Evolutionary conservation across 2,113 vertebrate genomes (phyloP), one percentile per base, ranked within the genome.

Genomic region (Oenanthe oenanthe): DNA sequence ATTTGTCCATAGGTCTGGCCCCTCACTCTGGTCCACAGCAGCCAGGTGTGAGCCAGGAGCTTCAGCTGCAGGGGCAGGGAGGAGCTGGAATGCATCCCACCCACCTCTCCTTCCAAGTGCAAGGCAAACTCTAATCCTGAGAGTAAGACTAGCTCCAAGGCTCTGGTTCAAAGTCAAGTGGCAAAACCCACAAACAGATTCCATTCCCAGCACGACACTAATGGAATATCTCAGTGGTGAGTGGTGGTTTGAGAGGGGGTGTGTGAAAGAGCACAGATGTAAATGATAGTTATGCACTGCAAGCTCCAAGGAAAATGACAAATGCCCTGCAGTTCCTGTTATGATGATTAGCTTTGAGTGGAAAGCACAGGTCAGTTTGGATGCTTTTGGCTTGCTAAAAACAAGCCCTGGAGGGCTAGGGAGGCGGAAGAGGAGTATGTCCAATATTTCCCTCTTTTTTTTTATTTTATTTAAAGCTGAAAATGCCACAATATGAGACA

Each of bases 211-310:
- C 80, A 10, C 75, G 95, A 58, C 53, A 74, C 60, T 91, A 92
- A 91, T 93, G 92, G 73, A 94, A 84, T 78, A 71, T 71, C 86
- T 86, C 88, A 18, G 83, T 74, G 65, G 79, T 84, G 72, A 92
- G 86, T 48, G 82, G 56, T 26, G 88, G 75, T 1, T 88, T 86
- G 86, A 93, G 86, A 78, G 76, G 63, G 80, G 51, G 31, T 63
- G 5, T 63, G 10, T 43, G 79, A 88, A 85, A 76, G 9, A 60
- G 10, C 56, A 47, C 13, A 74, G 63, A 63, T 26, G 36, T 19
- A 85, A 92, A 34, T 60, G 67, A 63, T 74, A 48, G 56, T 90
- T 63, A 28, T 2, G 24, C 53, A 38, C 88, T 48, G 25, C 31
- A 60, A 48, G 60, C 72, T 63, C 75, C 22, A 63, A 63, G 65